A percentile compares a stretch with the other conserved stretches of the same genome.
Evolutionary conservation across 2,888 invertebrate species (phyloP).

Genomic region (Acleris laterana): DNA sequence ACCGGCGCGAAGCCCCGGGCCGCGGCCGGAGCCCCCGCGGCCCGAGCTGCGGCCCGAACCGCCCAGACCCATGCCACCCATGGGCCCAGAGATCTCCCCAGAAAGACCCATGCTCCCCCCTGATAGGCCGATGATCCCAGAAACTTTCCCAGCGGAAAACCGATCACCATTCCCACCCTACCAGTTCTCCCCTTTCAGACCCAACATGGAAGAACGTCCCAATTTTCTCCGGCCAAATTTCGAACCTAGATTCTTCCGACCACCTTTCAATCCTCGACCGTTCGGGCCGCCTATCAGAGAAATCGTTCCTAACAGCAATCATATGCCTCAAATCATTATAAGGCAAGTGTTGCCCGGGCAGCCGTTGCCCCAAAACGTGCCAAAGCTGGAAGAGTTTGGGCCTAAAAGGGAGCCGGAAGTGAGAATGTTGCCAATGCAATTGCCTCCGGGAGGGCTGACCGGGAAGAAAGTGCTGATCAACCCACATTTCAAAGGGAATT

Average conservation of each 20-base stretch:
- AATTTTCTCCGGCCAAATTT: constrained; percentile 51
- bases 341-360: constrained; percentile 52
- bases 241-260: constrained; percentile 57
- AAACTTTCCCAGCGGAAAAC: constrained; percentile 45
- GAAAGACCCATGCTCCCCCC: constrained; percentile 47
- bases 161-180: constrained; percentile 46
- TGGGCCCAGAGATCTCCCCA: constrained; percentile 51
- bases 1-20: constrained; percentile 38
- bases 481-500: constrained; percentile 87
- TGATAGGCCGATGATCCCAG: constrained; percentile 34
- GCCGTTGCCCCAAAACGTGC: constrained; percentile 31
- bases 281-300: constrained; percentile 57
- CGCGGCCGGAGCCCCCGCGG: constrained; percentile 35
- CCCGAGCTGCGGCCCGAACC: constrained; percentile 43
- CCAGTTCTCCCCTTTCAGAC: constrained; percentile 51
- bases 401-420: constrained; percentile 65
- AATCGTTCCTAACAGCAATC: constrained; percentile 54
- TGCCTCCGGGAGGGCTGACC: constrained; percentile 67
- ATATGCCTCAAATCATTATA: constrained; percentile 69
- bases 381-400: constrained; percentile 42
- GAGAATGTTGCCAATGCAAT: constrained; percentile 69
- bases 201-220: constrained; percentile 49
- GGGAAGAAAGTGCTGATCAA: constrained; percentile 88
- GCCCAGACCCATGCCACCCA: constrained; percentile 31
- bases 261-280: constrained; percentile 49